phyloP scores from a whole-genome alignment of 2,113 vertebrate species.

The Elachura formosa region DNA sequence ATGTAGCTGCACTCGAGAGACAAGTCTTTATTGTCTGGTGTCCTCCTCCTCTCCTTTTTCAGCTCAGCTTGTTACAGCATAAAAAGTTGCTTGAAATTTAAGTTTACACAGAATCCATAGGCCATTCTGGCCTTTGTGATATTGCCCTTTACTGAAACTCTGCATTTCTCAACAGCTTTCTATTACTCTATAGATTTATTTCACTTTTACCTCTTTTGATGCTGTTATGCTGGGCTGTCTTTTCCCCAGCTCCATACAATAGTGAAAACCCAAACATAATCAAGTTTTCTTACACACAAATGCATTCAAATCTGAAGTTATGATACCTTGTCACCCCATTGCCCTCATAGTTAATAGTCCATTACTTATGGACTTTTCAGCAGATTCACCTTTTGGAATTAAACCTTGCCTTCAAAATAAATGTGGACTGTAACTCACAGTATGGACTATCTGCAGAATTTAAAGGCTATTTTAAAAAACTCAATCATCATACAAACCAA shows the following conservation, averaged over 20 bases:
- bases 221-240: not conserved
- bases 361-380: not conserved
- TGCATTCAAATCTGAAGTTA: not conserved
- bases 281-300: not conserved
- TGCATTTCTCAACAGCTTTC: not conserved
- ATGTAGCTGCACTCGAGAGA: not conserved
- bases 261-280: not conserved
- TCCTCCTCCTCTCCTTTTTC: not conserved
- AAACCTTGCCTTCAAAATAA: not conserved
- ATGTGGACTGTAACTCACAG: not conserved
- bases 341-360: not conserved
- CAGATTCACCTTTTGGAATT: not conserved
- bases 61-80: not conserved
- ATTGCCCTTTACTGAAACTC: not conserved
- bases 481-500: not conserved
- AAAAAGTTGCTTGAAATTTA: not conserved
- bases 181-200: not conserved
- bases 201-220: not conserved
- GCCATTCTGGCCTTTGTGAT: not conserved
- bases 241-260: not conserved
- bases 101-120: not conserved
- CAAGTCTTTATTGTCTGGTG: not conserved
- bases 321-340: not conserved
- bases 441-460: not conserved
- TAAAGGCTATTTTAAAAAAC: not conserved